Conservation (phyloP, 2,113 vertebrate species). For the Regulus satrapa region DNA sequence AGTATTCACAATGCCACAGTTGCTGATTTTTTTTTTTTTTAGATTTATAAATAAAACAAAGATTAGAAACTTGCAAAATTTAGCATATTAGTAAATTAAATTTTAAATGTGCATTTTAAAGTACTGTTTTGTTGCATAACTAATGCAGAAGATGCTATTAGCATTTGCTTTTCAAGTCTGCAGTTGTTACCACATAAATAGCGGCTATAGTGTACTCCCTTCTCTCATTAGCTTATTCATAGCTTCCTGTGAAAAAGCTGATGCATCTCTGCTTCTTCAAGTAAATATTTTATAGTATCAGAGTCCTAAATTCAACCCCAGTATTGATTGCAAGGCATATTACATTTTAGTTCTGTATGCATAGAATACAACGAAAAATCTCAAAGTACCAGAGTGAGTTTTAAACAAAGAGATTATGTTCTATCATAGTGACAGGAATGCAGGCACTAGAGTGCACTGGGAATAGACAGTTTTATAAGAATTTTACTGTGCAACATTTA, state of each 20-base stretch:
- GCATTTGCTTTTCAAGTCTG: neutral
- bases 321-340: neutral
- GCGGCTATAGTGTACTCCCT: neutral
- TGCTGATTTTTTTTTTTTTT: neutral
- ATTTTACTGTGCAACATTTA: neutral
- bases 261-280: neutral
- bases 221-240: neutral
- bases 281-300: neutral
- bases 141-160: neutral
- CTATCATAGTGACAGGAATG: neutral
- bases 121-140: neutral
- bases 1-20: neutral
- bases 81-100: neutral
- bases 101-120: neutral
- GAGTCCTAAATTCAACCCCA: neutral
- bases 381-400: neutral
- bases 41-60: slow-evolving; percentile 14
- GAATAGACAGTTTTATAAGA: neutral
- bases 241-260: neutral
- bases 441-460: neutral
- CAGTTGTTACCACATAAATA: neutral
- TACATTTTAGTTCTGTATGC: neutral
- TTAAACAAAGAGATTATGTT: neutral
- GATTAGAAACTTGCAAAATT: neutral
- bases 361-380: neutral